These are phyloP conservation scores for Sthenelais limicola DNA, from an alignment of 2,888 invertebrate species.

Conservation along the genomic window DNA sequence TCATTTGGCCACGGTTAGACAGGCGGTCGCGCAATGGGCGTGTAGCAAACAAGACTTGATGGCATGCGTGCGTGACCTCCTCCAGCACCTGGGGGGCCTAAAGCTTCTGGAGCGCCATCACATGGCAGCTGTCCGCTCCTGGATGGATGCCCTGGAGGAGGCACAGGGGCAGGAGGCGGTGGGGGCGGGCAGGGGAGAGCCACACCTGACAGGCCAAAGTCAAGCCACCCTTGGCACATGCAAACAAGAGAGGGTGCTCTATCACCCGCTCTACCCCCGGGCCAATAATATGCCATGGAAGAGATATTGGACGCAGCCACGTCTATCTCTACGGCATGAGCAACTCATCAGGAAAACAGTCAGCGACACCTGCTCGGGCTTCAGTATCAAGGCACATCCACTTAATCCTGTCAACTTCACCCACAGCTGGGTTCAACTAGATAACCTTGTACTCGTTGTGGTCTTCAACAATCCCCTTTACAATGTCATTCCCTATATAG, in stretches of 20 bases:
- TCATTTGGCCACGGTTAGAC: not conserved
- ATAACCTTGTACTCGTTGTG: constrained; percentile 48
- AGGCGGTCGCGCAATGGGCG: constrained; percentile 9
- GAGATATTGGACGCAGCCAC: not conserved
- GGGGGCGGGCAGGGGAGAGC: too few species aligned
- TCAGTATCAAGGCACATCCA: not conserved
- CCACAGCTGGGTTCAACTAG: constrained; percentile 43
- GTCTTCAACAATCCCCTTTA: constrained; percentile 51
- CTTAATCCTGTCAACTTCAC: constrained; percentile 24
- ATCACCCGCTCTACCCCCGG: not conserved
- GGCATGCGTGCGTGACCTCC: not conserved
- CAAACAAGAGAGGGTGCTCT: not conserved
- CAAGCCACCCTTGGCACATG: too few species aligned
- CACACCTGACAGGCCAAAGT: too few species aligned
- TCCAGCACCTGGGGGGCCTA: constrained; percentile 8
- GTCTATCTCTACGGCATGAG: not conserved
- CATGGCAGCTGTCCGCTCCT: not conserved
- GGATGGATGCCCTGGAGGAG: constrained; percentile 16
- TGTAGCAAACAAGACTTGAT: constrained; percentile 2
- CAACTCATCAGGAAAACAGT: not conserved
- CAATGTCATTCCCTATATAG: constrained; percentile 50
- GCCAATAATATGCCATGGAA: not conserved
- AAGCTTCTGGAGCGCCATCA: not conserved
- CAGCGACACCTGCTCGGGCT: constrained; percentile 35
- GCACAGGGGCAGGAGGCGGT: not conserved